Evolutionary conservation across 2,113 vertebrate species (phyloP).

Genomic region (Tragulus kanchil): DNA sequence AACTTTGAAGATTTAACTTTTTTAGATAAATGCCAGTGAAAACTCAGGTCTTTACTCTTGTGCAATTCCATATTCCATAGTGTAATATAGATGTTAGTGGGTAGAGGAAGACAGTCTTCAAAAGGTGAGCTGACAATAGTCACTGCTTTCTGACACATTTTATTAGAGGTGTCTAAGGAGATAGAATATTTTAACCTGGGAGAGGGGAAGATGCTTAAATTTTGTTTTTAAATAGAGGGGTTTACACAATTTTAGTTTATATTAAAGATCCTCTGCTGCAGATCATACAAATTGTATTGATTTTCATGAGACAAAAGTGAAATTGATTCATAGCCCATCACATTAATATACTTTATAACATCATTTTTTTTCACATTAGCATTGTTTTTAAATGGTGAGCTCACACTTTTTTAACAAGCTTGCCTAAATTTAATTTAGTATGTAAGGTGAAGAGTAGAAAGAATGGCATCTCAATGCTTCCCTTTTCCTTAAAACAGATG

Average conservation of each 20-base stretch:
- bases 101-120: background rate
- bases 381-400: background rate
- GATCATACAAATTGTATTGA: background rate
- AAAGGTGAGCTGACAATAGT: background rate
- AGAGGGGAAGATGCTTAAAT: constrained; percentile 9
- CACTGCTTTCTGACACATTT: background rate
- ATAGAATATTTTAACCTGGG: constrained; percentile 34
- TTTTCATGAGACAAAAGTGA: constrained; percentile 30
- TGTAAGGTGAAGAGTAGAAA: background rate
- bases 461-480: background rate
- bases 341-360: background rate
- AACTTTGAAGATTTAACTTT: background rate
- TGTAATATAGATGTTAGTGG: background rate
- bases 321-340: constrained; percentile 28
- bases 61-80: background rate
- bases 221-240: constrained; percentile 11
- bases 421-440: background rate
- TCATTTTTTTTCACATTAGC: background rate
- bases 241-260: background rate
- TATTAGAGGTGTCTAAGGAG: background rate
- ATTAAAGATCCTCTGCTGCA: background rate
- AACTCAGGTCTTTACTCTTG: background rate
- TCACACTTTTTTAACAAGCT: background rate
- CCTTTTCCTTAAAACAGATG: background rate
- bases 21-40: background rate